Base-by-base conservation (phyloP, 2,797 vertebrate genomes). In the Molossus alvarezi region DNA sequence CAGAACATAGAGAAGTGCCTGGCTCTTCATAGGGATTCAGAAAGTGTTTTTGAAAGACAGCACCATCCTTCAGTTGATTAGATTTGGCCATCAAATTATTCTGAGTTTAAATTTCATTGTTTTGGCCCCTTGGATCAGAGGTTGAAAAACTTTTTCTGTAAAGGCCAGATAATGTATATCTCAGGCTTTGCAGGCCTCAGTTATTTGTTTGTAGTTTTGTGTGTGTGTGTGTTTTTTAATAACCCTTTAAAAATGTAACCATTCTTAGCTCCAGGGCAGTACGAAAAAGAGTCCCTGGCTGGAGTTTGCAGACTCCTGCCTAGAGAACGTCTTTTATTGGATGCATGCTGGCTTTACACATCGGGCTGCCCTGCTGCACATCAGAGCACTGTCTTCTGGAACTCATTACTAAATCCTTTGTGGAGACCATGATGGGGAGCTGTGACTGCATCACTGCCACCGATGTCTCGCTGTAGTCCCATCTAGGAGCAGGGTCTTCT, bases 321-420 rank as follows among this genome's bases (percentile, higher is more conserved):
- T 29, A 14, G 7, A 72, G 82, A 51, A 23, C 5, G 9, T 17
- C 20, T 60, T 18, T 55, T 12, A 45, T 1, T 14, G 17, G 18
- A 45, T 14, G 1, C 60, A 55, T 5, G 3, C 3, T 25, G 41
- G 65, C 0, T 0, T 23, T 0, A 9, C 8, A 17, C 0, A 0
- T 0, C 0, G 4, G 15, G 17, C 11, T 7, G 33, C 6, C 10
- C 10, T 8, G 23, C 14, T 25, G 33, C 2, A 10, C 5, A 3
- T 8, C 0, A 0, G 25, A n/a, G 33, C 48, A 6, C 21, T 15
- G 2, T 60, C 21, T n/a, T 14, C 0, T 20, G 29, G n/a, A 62
- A 58, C 18, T 41, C 48, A 9, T 67, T 4, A 17, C 20, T 45
- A 17, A 9, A 12, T 15, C 29, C 45, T 48, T 73, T 10, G 0